phyloP scores from a whole-genome alignment of 1,140 invertebrate species.

The Frieseomelitta varia region DNA sequence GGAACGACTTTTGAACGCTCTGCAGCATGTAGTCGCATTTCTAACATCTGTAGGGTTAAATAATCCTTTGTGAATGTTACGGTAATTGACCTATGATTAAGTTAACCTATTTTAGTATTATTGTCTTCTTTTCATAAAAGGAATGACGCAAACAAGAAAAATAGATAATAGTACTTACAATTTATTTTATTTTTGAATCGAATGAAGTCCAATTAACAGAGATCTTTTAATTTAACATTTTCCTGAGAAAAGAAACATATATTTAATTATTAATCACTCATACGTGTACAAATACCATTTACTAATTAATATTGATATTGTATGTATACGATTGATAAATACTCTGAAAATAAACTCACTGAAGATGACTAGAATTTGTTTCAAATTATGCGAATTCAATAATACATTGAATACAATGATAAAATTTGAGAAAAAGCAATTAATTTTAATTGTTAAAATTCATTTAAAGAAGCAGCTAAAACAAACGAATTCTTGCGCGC shows the following conservation, averaged over 20 bases:
- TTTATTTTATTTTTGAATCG: not conserved
- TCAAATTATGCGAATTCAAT: not conserved
- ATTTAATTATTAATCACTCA: not conserved
- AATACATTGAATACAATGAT: not conserved
- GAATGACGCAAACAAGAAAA: not conserved
- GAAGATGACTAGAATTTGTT: not conserved
- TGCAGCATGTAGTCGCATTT: not conserved
- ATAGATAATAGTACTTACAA: not conserved
- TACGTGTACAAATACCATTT: too few relatives aligned
- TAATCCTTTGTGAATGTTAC: not conserved
- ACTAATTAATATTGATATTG: not conserved
- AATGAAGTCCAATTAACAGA: too few relatives aligned
- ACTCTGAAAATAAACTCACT: not conserved
- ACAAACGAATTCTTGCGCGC: not conserved
- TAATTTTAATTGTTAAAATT: not conserved
- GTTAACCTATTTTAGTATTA: not conserved
- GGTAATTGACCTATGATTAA: too few relatives aligned
- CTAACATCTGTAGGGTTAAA: not conserved
- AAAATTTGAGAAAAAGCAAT: not conserved
- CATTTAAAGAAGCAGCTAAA: not conserved
- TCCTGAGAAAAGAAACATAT: not conserved
- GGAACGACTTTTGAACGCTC: not conserved
- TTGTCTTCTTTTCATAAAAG: not conserved
- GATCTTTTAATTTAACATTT: not conserved
- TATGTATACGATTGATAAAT: not conserved